Conservation (phyloP, 2,113 vertebrate species). For the Erythrocercus mccallii region DNA sequence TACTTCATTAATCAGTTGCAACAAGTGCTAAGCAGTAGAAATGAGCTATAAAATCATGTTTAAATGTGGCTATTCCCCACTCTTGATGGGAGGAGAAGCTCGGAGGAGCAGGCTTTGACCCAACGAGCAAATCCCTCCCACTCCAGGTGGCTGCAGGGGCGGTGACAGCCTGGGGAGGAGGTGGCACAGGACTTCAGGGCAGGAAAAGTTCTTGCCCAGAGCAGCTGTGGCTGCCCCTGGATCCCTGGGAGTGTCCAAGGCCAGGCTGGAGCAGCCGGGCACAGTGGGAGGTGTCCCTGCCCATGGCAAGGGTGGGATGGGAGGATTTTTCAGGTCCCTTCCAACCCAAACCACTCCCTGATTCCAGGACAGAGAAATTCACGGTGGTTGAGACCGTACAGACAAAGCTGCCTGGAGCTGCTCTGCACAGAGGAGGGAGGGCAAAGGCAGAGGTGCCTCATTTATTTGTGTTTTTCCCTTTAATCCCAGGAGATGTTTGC, state of each 20-base stretch:
- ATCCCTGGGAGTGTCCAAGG: background rate
- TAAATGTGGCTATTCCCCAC: background rate
- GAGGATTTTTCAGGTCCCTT: too few species aligned
- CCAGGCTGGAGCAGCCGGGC: background rate
- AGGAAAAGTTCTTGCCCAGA: background rate
- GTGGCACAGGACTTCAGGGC: background rate
- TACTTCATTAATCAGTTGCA: background rate
- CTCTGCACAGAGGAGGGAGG: background rate
- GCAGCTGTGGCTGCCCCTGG: too few species aligned
- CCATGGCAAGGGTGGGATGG: background rate
- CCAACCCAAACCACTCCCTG: background rate
- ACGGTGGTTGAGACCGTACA: background rate
- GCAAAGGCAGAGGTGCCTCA: background rate
- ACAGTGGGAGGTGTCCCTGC: background rate
- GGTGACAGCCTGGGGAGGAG: background rate
- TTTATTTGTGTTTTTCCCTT: background rate
- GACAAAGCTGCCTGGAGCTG: background rate
- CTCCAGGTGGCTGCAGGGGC: background rate
- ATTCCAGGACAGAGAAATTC: too few species aligned
- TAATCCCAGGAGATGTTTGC: too few species aligned
- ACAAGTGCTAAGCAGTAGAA: background rate
- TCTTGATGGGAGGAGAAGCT: background rate
- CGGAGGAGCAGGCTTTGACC: background rate
- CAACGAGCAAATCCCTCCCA: rapidly evolving
- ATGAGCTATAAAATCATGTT: background rate